phyloP scores from a whole-genome alignment of 1,140 invertebrate genomes.

The Aphis gossypii region DNA sequence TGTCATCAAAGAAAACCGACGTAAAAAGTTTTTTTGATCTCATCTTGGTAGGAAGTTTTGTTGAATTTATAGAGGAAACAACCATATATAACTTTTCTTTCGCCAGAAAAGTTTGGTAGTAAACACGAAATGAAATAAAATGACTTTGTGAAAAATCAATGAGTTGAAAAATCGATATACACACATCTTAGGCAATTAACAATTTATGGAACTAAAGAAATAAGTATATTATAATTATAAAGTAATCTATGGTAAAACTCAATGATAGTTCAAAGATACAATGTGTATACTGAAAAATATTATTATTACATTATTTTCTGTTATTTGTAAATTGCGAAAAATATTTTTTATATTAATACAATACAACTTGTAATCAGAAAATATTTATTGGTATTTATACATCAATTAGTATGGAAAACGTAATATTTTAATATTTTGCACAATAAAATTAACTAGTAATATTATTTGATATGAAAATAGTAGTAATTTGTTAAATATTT shows the following conservation, averaged over 20 bases:
- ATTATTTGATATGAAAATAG: not conserved
- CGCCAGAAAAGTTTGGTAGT: conserved; percentile 41
- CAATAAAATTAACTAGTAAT: not conserved
- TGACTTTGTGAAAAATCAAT: not conserved
- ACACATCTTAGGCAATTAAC: not conserved
- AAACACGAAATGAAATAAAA: conserved; percentile 33
- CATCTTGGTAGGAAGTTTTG: conserved; percentile 40
- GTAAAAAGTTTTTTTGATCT: conserved; percentile 38
- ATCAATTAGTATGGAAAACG: not conserved
- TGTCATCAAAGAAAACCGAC: conserved; percentile 23
- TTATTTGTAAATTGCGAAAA: not conserved
- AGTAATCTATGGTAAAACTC: not conserved
- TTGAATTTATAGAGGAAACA: conserved; percentile 3
- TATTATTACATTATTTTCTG: not conserved
- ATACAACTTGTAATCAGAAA: not conserved
- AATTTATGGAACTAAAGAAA: not conserved
- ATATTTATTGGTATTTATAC: not conserved
- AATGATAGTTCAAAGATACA: not conserved
- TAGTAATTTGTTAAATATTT: not conserved
- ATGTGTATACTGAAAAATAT: not conserved
- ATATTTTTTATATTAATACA: not conserved
- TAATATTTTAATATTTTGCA: not conserved
- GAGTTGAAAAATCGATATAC: not conserved
- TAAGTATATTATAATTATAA: not conserved
- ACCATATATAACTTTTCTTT: conserved; percentile 14